A percentile compares a stretch with the other conserved stretches of the same genome.
phyloP scores from a whole-genome alignment of 2,797 vertebrate species.

The Crocodylus rhombifer region DNA sequence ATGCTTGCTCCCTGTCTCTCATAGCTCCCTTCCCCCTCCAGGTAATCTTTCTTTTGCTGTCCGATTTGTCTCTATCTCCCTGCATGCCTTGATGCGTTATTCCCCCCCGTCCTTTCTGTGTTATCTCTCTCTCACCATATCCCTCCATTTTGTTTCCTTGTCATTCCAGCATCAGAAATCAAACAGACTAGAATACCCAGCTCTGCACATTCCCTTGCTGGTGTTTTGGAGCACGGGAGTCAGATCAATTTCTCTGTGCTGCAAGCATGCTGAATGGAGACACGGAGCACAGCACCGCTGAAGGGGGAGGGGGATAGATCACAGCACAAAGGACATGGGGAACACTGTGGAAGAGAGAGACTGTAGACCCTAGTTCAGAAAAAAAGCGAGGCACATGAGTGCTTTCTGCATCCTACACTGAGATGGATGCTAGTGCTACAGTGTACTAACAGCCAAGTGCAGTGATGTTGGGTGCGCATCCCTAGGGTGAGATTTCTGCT shows the following conservation, averaged over 20 bases:
- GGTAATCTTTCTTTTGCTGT: not conserved
- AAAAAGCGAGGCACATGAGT: fast-evolving
- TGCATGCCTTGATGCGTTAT: fast-evolving
- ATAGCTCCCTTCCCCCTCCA: not conserved
- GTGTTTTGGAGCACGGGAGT: not conserved
- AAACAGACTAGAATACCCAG: not conserved
- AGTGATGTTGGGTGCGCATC: not conserved
- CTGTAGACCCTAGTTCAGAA: fast-evolving
- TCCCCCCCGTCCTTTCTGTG: not conserved
- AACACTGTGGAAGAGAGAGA: not conserved
- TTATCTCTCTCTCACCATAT: not conserved
- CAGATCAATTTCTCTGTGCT: not conserved
- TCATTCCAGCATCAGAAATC: conserved; percentile 22
- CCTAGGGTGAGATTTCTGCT: fast-evolving
- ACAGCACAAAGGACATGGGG: not conserved
- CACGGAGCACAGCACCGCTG: fast-evolving
- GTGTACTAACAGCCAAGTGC: not conserved
- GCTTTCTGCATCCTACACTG: not conserved
- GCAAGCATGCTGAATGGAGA: not conserved
- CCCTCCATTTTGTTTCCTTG: conserved; percentile 26
- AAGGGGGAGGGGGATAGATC: not conserved
- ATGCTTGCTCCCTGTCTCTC: not conserved
- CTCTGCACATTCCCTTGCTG: not conserved
- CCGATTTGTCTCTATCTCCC: not conserved
- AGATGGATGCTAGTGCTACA: not conserved